Base-by-base conservation (phyloP, 2,888 invertebrate species). In the Hemistola chrysoprasaria region DNA sequence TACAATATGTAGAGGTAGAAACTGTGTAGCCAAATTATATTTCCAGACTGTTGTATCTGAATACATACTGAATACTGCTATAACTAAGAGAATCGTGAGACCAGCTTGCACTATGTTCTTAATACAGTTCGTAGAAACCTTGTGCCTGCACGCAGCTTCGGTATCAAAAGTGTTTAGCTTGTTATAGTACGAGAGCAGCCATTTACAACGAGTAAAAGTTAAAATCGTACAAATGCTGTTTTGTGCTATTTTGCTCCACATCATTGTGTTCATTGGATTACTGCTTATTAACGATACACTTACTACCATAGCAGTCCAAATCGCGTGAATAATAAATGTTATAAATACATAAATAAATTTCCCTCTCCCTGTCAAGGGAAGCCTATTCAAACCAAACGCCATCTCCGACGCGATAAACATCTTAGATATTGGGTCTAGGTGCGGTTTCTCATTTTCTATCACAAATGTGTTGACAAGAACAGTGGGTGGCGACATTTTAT, bases 381-480 rank as follows among this genome's bases (percentile, higher is more conserved):
- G 33, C 31, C 74, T 65, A 28, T 69, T 59, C 8, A 67, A 45
- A 3, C 78, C 78, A 1, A 71, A 40, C 8, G 57, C 16, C 4
- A 61, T 31, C 46, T 66, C 71, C 8, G 43, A 37, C 16, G 62
- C 27, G 6, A 77, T 59, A 27, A 68, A 72, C 0, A 64, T 42
- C 42, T 71, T 73, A 0, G 78, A 71, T 38, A 76, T 46, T 7
- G 40, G 31, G 40, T 79, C 78, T 11, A 75, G 47, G 25, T 57
- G 59, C 0, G 43, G 48, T 35, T 60, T 62, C 4, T 56, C 49
- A 27, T 49, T 50, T 34, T 55, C 47, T 35, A 59, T 46, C 6
- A 77, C 44, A 31, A 68, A 73, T 7, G 70, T 70, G 34, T 79
- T 77, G 9, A 73, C 61, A 21, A 58, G 65, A 23, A 70, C 62